Conservation (phyloP, 1,140 invertebrate genomes). For the Drosophila nigrodunni region DNA sequence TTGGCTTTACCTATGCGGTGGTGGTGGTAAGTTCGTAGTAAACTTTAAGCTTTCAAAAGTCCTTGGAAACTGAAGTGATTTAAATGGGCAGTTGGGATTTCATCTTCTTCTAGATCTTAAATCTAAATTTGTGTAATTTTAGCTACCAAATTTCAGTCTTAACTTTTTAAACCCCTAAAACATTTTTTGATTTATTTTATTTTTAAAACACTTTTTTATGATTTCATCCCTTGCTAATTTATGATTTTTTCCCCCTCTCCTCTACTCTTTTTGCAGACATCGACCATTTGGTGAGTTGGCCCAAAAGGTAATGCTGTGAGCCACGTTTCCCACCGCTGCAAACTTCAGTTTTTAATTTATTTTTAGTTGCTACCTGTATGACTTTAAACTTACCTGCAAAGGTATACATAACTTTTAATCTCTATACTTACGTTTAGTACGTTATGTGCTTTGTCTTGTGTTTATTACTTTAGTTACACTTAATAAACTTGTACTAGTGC, state of each 20-base stretch:
- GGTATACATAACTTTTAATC: constrained; percentile 15
- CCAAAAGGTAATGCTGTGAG: constrained; percentile 24
- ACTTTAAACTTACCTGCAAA: constrained; percentile 40
- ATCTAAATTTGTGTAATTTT: not conserved
- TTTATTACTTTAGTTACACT: constrained; percentile 16
- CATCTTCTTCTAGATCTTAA: fast-evolving
- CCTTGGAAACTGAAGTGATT: too few relatives aligned
- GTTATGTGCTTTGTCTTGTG: constrained; percentile 7
- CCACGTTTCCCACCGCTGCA: constrained; percentile 19
- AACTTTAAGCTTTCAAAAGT: not conserved
- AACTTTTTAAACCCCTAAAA: too few relatives aligned
- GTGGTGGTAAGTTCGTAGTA: constrained; percentile 84
- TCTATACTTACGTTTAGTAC: constrained; percentile 7
- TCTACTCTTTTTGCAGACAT: constrained; percentile 45
- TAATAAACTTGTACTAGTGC: constrained; percentile 41
- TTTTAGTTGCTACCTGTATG: constrained; percentile 19
- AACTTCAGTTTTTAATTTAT: constrained; percentile 46
- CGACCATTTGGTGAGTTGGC: constrained; percentile 54
- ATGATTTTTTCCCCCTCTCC: not conserved
- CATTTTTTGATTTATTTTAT: too few relatives aligned
- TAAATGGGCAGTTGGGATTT: too few relatives aligned
- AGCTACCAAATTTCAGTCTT: too few relatives aligned
- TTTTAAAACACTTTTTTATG: too few relatives aligned
- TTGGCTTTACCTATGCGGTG: constrained; percentile 86
- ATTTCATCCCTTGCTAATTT: not conserved